Evolutionary conservation across 35 echinoderm and acorn worm species (phyloP).

Genomic region (Lytechinus variegatus): DNA sequence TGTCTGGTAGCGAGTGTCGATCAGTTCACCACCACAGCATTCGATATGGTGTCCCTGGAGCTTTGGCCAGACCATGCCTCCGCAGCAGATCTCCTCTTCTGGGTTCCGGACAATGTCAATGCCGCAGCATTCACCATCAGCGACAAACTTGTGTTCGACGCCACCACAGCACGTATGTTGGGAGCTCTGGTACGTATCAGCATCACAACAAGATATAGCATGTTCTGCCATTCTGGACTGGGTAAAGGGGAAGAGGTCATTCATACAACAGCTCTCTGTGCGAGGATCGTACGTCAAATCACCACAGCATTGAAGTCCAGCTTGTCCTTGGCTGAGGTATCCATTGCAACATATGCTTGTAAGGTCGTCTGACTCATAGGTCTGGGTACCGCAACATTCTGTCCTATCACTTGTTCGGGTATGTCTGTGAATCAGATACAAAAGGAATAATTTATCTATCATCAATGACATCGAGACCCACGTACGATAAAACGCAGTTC

Average conservation of each 20-base stretch:
- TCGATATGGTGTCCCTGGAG: background rate
- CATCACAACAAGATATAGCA: slow-evolving; percentile 17
- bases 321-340: slow-evolving; percentile 31
- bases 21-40: slow-evolving; percentile 55
- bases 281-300: slow-evolving; percentile 45
- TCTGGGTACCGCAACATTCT: slow-evolving; percentile 48
- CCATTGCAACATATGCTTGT: slow-evolving; percentile 30
- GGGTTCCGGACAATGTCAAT: slow-evolving; percentile 53
- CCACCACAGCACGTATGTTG: slow-evolving; percentile 68
- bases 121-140: slow-evolving; percentile 67
- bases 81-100: slow-evolving; percentile 61
- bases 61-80: slow-evolving; percentile 18
- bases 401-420: background rate
- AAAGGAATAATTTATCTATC: background rate
- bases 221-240: background rate
- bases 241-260: background rate
- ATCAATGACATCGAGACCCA: background rate
- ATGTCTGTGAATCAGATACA: slow-evolving; percentile 17
- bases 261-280: slow-evolving; percentile 27
- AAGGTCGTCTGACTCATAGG: slow-evolving; percentile 39
- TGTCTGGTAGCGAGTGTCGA: slow-evolving; percentile 29
- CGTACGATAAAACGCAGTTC: too few species aligned
- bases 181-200: slow-evolving; percentile 32
- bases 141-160: slow-evolving; percentile 43
- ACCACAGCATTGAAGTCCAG: slow-evolving; percentile 59